Evolutionary conservation across 2,888 invertebrate genomes (phyloP), one percentile per base, ranked within the genome.

Genomic region (Rotaria socialis): DNA sequence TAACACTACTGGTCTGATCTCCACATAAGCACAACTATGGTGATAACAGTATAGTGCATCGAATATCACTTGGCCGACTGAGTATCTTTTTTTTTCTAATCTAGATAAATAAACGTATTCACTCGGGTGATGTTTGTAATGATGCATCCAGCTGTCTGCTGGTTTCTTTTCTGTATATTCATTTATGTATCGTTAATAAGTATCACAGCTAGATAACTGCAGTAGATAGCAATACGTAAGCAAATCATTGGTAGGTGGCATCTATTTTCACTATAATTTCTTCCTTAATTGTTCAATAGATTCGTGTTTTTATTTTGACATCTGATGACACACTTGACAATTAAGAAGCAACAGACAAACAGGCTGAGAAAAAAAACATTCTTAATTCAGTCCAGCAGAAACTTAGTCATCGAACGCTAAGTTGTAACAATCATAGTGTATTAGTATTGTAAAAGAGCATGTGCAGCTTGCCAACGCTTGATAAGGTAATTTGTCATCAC

Each of bases 141-240:
- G 35, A 67, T 35, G 19, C 19, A 67, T 67, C 67, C 35, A 67
- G 35, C 67, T 35, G 35, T 67, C 67, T 67, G 16, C 41, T 35
- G 35, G 35, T 5, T 67, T 67, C 16, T 67, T 35, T 67, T 67
- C 67, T 67, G 2, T 35, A 67, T 35, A 11, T 16, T 27, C 67
- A 27, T 67, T 67, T 27, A 67, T 67, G 16, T 67, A n/a, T 67
- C 67, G 16, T 35, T 67, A 67, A 67, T 67, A 67, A 67, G 67
- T 67, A 67, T 67, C 67, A 0, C 35, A 14, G 16, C 5, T 27
- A 35, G 35, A 27, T 67, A 19, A 67, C 27, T 67, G 16, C 19
- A 35, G 35, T 35, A 67, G 35, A 67, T 35, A 67, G 19, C 0
- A 35, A 67, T 5, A 16, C 19, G 35, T 67, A 19, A 35, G 24